Evolutionary conservation across 1,140 invertebrate species (phyloP).

Genomic region (Oncopodura yosiiana): DNA sequence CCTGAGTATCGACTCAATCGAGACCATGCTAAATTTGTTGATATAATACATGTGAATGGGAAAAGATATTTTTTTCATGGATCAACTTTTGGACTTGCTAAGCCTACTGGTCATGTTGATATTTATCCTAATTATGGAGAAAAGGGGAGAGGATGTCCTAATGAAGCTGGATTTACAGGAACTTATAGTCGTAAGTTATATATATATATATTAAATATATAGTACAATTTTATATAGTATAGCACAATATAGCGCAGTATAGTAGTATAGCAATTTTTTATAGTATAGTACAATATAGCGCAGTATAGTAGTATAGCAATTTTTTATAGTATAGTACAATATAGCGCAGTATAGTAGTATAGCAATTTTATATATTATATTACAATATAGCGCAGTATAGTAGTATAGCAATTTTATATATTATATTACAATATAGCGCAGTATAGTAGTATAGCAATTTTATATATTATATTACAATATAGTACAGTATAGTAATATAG

Average conservation of each 20-base stretch:
- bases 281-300: no score
- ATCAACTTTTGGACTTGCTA: slow-evolving; percentile 7
- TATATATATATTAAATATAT: not conserved
- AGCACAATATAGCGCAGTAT: no score
- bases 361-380: no score
- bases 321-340: not conserved
- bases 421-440: no score
- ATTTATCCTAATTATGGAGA: slow-evolving; percentile 6
- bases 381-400: no score
- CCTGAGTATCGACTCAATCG: slow-evolving; percentile 10
- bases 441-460: no score
- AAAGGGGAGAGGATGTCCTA: not conserved
- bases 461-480: no score
- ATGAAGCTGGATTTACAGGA: not conserved
- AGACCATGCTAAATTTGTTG: slow-evolving; percentile 20
- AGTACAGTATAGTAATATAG: no score
- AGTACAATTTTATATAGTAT: no score
- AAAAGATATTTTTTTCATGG: slow-evolving; percentile 17
- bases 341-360: no score
- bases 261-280: not conserved
- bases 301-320: not conserved
- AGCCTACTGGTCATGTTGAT: slow-evolving; percentile 10
- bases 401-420: no score
- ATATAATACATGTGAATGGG: slow-evolving; percentile 24
- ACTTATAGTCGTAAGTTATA: not conserved